Base-by-base conservation (phyloP, 2,797 vertebrate genomes). In the Sternarchorhynchus goeldii region DNA sequence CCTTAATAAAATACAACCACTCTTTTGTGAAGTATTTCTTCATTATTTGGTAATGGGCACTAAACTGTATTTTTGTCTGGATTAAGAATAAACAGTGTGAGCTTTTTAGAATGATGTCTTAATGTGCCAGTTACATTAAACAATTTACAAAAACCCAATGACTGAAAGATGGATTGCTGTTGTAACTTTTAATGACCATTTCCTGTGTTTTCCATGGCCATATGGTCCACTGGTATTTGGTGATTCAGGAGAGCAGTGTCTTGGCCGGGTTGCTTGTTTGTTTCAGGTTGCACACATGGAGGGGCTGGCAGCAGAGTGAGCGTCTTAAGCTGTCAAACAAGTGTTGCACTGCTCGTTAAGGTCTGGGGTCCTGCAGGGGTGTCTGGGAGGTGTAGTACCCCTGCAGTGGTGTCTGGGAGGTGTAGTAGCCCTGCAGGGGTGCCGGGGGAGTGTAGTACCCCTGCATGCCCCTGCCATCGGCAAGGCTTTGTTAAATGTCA, bases 341-440 rank as follows among this genome's bases (percentile, higher is more conserved):
- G 75, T 84, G 80, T 82, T 81, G 65, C 81, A 77, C 81, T 73
- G 73, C 78, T 86, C 59, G 59, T 81, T 81, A 85, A 79, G 82
- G 55, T 34, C 77, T 84, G 82, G 14, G 78, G 76, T 86, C 73
- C 64, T 21, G 12, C 36, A 39, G 65, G 17, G 36, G 21, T 69
- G 69, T 64, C 45, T 82, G 53, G 68, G 63, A 56, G 20, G 34
- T 68, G 74, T 39, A 31, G 6, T 57, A 59, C 25, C n/a, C 73
- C 64, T 21, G 12, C 36, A 39, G 65, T 7, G 36, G 21, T 69
- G 69, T 64, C 45, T 82, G 45, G 59, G 41, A 7, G 3, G 58
- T 50, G 70, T 74, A 39, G n/a, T 67, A 59, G 34, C n/a, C 73
- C 64, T 21, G 12, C 36, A 39, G 65, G 17, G 36, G 21, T 69